Conservation (phyloP, 1,140 invertebrate species). For the Melipona quadrifasciata region DNA sequence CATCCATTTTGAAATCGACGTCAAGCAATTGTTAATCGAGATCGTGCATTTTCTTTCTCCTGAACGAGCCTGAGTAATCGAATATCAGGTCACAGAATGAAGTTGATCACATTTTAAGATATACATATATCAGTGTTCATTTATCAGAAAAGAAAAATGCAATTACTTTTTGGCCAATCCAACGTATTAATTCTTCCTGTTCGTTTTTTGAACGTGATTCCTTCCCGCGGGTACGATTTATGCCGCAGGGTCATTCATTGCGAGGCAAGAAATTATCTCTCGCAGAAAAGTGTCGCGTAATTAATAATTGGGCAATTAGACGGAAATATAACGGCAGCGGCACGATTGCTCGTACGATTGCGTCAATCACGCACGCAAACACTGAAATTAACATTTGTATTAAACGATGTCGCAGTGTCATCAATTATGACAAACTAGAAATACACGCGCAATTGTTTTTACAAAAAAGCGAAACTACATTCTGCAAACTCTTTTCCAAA, state of each 20-base stretch:
- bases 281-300: neutral
- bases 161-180: neutral
- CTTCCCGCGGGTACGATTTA: neutral
- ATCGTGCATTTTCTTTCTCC: too few species aligned
- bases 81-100: too few species aligned
- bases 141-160: too few species aligned
- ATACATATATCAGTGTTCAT: too few species aligned
- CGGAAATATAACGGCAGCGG: neutral
- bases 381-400: neutral
- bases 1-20: too few species aligned
- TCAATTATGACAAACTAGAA: neutral
- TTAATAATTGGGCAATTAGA: conserved; percentile 12
- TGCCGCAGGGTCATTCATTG: neutral
- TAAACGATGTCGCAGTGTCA: neutral
- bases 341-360: conserved; percentile 9
- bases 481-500: too few species aligned
- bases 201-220: neutral
- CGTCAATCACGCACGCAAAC: neutral
- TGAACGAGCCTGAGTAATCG: too few species aligned
- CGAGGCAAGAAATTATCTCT: neutral
- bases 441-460: neutral
- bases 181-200: neutral
- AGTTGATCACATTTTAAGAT: too few species aligned
- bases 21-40: too few species aligned
- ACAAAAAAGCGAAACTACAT: neutral